phyloP scores from a whole-genome alignment of 2,888 invertebrate genomes.

The Epiblema foenella region DNA sequence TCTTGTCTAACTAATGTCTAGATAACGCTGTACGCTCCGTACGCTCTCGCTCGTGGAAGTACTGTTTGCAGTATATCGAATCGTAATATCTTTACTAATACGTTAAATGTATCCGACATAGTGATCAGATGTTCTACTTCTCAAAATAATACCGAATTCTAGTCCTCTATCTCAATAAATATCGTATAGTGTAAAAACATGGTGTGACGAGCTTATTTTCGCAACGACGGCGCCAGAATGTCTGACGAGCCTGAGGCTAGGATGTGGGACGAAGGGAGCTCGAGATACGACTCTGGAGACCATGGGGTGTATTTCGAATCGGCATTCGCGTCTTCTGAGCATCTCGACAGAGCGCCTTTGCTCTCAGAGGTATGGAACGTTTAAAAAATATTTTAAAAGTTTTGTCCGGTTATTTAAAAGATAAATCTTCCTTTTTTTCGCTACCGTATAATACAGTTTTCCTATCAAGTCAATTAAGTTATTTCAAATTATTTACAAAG shows the following conservation, averaged over 20 bases:
- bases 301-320: constrained; percentile 75
- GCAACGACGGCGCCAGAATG: constrained; percentile 74
- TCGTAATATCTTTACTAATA: background rate
- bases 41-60: constrained; percentile 1
- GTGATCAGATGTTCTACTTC: constrained; percentile 17
- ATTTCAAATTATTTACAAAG: background rate
- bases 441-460: no score
- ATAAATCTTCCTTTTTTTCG: background rate
- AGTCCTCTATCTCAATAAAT: background rate
- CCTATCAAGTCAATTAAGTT: background rate
- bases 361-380: constrained; percentile 70
- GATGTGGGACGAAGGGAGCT: constrained; percentile 80
- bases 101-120: constrained; percentile 2
- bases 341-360: constrained; percentile 77
- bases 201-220: constrained; percentile 19
- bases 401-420: background rate
- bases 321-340: constrained; percentile 77
- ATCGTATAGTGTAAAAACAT: constrained; percentile 5
- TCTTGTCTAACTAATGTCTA: background rate
- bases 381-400: constrained; percentile 1
- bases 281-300: constrained; percentile 70
- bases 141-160: constrained; percentile 5
- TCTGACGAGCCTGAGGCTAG: constrained; percentile 81
- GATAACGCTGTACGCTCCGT: no score
- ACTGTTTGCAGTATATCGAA: constrained; percentile 1